Evolutionary conservation across 2,113 vertebrate species (phyloP).

Genomic region (Rhea pennata): DNA sequence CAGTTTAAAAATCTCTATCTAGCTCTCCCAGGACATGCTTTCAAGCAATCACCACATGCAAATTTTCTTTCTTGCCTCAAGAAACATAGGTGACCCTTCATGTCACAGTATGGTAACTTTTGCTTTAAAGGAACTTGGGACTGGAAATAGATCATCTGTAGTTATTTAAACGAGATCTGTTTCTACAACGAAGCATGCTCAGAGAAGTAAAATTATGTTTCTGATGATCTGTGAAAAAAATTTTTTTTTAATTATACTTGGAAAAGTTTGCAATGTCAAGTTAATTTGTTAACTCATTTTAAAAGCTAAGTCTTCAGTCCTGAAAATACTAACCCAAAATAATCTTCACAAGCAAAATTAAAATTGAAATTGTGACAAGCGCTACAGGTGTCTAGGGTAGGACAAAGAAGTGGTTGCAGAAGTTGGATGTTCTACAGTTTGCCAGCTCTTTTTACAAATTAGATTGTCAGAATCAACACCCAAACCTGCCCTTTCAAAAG

Average conservation of each 20-base stretch:
- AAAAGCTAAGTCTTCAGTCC: not conserved
- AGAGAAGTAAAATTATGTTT: not conserved
- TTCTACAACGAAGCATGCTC: not conserved
- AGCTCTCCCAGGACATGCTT: not conserved
- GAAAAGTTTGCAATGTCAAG: not conserved
- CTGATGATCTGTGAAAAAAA: not conserved
- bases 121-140: not conserved
- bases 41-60: not conserved
- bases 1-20: not conserved
- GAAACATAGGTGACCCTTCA: not conserved
- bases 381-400: not conserved
- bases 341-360: not conserved
- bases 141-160: slow-evolving; percentile 68
- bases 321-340: not conserved
- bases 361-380: not conserved
- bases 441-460: not conserved
- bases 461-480: not conserved
- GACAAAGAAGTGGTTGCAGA: not conserved
- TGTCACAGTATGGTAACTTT: not conserved
- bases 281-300: not conserved
- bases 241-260: not conserved
- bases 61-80: not conserved
- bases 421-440: not conserved
- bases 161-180: not conserved
- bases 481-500: not conserved